Base-by-base conservation (phyloP, 2,888 invertebrate species). In the Xylocampa areola region DNA sequence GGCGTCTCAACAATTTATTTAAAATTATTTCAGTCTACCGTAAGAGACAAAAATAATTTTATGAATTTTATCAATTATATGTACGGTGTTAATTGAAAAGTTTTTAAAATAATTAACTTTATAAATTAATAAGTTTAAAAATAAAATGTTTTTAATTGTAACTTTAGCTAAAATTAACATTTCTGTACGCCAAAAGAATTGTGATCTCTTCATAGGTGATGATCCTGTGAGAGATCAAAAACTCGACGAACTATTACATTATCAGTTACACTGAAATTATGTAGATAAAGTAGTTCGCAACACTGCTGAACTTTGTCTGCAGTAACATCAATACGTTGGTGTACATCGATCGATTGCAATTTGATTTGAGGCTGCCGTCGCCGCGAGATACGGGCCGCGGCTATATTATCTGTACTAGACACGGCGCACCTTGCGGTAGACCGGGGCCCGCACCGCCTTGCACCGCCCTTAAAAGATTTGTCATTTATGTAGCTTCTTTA, bases 331-430 rank as follows among this genome's bases (percentile, higher is more conserved):
- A 61, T 53, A 68, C 45, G 13, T 61, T 53, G 37, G 1, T 41
- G 35, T 45, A 23, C 14, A 55, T 11, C 57, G 65, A 69, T 66
- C 66, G 70, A 64, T 66, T 41, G 57, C 49, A 41, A 64, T 45
- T 64, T 57, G 70, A 69, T 64, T 66, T 70, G 66, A 65, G 16
- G 51, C 47, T 57, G 37, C 58, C 50, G 37, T 39, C 58, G 49
- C 30, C 27, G 58, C 58, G 50, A 70, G 66, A 67, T 65, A 65
- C 47, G 66, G 44, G 23, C 30, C 25, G 37, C 19, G 19, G 16
- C 36, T 57, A 23, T 69, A 43, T 23, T 37, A 39, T 30, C 33
- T 49, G 21, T 41, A 29, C 17, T 45, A 19, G 39, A 27, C 35
- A 19, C 14, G n/a, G 25, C 25, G 39, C 33, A 21, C 54, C 54